These are phyloP conservation scores for Vulpes vulpes DNA, from an alignment of 2,113 vertebrate genomes.

Conservation along the genomic window DNA sequence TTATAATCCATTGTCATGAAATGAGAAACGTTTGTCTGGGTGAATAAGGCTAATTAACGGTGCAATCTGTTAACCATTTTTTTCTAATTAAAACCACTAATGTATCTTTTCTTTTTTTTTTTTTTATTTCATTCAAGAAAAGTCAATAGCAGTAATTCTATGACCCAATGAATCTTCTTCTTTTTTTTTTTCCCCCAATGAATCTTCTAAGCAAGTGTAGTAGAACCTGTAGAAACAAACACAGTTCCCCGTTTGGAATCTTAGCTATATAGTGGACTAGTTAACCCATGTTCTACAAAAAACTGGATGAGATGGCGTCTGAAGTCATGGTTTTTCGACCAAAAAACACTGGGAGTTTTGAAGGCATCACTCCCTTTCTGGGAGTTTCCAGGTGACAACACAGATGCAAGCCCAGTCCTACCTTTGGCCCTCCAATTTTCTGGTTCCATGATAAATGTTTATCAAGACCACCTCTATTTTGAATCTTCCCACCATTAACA, in stretches of 20 bases:
- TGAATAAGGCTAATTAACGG: conserved; percentile 30
- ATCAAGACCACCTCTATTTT: neutral
- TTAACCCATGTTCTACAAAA: neutral
- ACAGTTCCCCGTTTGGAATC: neutral
- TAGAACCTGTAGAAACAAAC: neutral
- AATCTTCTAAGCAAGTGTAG: neutral
- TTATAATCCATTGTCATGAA: conserved; percentile 47
- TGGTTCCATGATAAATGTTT: neutral
- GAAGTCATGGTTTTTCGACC: neutral
- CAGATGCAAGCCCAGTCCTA: neutral
- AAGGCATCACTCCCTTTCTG: too few relatives aligned
- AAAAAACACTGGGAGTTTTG: neutral
- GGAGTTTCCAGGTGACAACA: neutral
- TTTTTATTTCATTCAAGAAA: conserved; percentile 33
- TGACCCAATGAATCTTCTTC: neutral
- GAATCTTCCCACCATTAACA: neutral
- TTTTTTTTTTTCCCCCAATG: neutral
- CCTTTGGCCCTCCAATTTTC: neutral
- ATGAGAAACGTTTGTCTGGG: conserved; percentile 46
- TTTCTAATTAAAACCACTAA: conserved; percentile 51
- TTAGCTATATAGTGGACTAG: neutral
- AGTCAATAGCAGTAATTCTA: neutral
- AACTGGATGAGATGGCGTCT: neutral
- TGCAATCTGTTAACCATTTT: conserved; percentile 31
- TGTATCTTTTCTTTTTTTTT: neutral